Base-by-base conservation (phyloP, 2,113 vertebrate genomes). In the Corythaixoides concolor region DNA sequence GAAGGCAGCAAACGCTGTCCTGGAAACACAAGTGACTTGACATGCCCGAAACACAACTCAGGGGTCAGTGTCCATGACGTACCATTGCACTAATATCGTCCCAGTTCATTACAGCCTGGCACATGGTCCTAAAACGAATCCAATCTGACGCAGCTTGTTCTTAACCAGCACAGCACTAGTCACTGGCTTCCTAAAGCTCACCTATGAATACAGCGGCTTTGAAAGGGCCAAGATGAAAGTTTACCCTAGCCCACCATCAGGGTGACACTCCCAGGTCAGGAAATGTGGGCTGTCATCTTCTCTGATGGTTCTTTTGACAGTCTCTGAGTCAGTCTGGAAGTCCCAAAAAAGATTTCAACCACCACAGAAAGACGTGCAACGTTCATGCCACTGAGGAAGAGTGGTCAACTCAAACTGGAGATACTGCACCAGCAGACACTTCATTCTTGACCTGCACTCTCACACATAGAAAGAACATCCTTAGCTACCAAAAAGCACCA, bases 311-410 rank as follows among this genome's bases (percentile, higher is more conserved):
- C 41, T 88, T 78, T 43, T 43, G 33, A 35, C 24, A 67, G 16
- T 18, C 50, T 63, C 27, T 3, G 28, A 35, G 32, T 47, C 86
- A 55, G 23, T 19, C 30, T 52, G 35, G 59, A 87, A 75, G 17
- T 19, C 12, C 19, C 52, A 55, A n/a, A 13, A 28, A 67, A 70
- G 5, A 37, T 35, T 68, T 70, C 47, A 63, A 6, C 26, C 11
- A 22, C 19, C 28, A 47, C 35, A 85, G 32, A 49, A 74, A 88
- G 33, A 39, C 0, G 1, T 6, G 12, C 30, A 53, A 26, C 0
- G 0, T 12, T 77, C 1, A 0, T 18, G 5, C 8, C 62, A 28
- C 33, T 27, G n/a, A 45, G 67, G 43, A 63, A 27, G 22, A 67
- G 10, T 1, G 7, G 16, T 6, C 32, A 80, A 28, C 30, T 88